These are phyloP conservation scores for Bradysia coprophila DNA, from an alignment of 1,140 invertebrate genomes.

Conservation along the genomic window DNA sequence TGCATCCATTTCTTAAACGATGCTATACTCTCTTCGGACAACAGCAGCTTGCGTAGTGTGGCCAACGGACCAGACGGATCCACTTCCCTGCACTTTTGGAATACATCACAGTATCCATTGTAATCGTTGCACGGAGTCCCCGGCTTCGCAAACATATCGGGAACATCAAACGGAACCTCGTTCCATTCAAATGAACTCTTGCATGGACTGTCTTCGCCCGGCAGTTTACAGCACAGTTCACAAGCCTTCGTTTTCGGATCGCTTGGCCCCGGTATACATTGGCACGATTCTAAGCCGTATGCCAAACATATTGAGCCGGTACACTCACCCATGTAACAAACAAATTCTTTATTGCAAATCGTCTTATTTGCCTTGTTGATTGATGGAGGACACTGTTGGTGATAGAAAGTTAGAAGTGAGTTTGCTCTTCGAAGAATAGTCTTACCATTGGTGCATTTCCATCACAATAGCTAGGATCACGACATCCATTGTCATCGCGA, in stretches of 20 bases:
- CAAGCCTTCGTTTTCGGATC: conserved; percentile 71
- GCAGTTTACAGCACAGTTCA: conserved; percentile 74
- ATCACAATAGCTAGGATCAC: conserved; percentile 78
- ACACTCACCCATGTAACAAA: conserved; percentile 90
- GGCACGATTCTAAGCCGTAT: conserved; percentile 91
- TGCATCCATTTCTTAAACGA: conserved; percentile 69
- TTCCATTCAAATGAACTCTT: conserved; percentile 86
- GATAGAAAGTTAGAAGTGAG: too few species aligned
- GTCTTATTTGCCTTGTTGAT: conserved; percentile 87
- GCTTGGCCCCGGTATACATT: conserved; percentile 55
- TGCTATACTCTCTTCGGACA: conserved; percentile 77
- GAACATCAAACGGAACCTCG: conserved; percentile 68
- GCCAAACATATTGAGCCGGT: conserved; percentile 82
- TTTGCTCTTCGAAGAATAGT: too few species aligned
- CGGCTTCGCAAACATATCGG: conserved; percentile 84
- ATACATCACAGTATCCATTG: conserved; percentile 96
- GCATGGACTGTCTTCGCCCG: conserved; percentile 61
- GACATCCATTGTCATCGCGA: conserved; percentile 84
- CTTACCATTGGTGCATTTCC: conserved; percentile 61
- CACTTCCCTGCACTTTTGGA: conserved; percentile 89
- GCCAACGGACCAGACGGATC: conserved; percentile 90
- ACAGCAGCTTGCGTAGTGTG: conserved; percentile 64
- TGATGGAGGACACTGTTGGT: conserved; percentile 76
- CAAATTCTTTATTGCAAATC: conserved; percentile 81
- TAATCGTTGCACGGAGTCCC: conserved; percentile 96